These are phyloP conservation scores for Triplophysa yarkandensis DNA, from an alignment of 2,797 vertebrate genomes.

Conservation along the genomic window DNA sequence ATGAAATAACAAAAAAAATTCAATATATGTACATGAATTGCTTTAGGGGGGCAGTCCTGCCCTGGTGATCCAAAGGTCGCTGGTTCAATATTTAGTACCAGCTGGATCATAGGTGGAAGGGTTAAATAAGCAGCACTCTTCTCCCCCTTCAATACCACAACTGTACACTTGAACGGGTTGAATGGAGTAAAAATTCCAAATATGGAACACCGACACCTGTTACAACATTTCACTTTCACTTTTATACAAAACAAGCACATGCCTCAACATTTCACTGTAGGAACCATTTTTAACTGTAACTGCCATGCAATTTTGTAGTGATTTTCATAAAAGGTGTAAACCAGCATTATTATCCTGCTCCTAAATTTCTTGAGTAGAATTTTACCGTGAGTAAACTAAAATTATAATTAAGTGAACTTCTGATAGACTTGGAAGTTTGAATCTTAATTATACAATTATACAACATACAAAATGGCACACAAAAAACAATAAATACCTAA, in stretches of 20 bases:
- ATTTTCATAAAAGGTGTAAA: neutral
- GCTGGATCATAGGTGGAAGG: too few species aligned
- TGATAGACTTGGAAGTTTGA: neutral
- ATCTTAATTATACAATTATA: neutral
- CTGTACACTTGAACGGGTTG: too few species aligned
- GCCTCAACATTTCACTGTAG: neutral
- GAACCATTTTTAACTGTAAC: neutral
- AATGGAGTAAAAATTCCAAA: too few species aligned
- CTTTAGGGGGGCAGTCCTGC: too few species aligned
- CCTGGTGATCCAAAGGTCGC: too few species aligned
- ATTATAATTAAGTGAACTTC: neutral
- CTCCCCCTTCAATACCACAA: too few species aligned
- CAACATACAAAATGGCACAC: constrained; percentile 11
- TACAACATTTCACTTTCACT: neutral
- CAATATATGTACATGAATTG: too few species aligned
- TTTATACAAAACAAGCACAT: constrained; percentile 16
- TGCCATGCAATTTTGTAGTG: neutral
- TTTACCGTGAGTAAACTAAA: neutral
- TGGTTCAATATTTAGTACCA: too few species aligned
- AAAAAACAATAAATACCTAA: constrained; percentile 6
- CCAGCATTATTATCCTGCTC: neutral
- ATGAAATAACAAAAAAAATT: too few species aligned
- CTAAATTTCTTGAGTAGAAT: neutral
- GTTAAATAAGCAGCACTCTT: too few species aligned
- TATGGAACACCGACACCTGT: too few species aligned